Evolutionary conservation across 2,797 vertebrate species (phyloP), one percentile per base, ranked within the genome.

Genomic region (Nyctalus aviator): DNA sequence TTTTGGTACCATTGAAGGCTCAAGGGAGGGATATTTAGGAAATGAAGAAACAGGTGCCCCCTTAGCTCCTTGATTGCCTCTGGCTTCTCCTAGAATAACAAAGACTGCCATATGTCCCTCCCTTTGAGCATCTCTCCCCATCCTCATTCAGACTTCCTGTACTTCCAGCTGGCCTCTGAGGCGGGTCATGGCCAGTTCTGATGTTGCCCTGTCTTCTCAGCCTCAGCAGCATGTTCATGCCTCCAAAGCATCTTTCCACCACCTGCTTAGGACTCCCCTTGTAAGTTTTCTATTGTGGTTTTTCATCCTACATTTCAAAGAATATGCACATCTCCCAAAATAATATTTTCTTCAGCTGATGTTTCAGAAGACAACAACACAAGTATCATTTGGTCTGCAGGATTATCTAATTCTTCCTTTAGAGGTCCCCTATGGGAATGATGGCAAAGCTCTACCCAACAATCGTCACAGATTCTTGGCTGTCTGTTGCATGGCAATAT

Each of bases 341-440:
- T 41, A 86, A 20, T 41, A 55, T 94, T 95, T 90, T 92, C 66
- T 86, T 50, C 53, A 77, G 71, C 76, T 68, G 6, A 69, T 9
- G 2, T 44, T 86, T 77, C 32, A 5, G n/a, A 15, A 44, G 46
- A 68, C 2, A 8, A 78, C 3, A 1, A 41, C 66, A 27, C 35
- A 11, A 15, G 14, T 12, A 8, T 66, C 25, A 18, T 9, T 32
- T 0, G 0, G 50, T n/a, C 30, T 30, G 35, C 20, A 35, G n/a
- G 4, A 25, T 44, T 46, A 13, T 1, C 53, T 79, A 4, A 0
- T 48, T 72, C 53, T 79, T 66, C 41, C 37, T 46, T 15, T 6
- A 50, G 23, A 83, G 2, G 1, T 37, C 77, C 46, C 18, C 20
- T 10, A 0, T 5, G 32, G 83, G 20, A 44, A 83, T 5, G 8